These are phyloP conservation scores for Nymphalis io DNA, from an alignment of 1,140 invertebrate genomes.

Conservation along the genomic window DNA sequence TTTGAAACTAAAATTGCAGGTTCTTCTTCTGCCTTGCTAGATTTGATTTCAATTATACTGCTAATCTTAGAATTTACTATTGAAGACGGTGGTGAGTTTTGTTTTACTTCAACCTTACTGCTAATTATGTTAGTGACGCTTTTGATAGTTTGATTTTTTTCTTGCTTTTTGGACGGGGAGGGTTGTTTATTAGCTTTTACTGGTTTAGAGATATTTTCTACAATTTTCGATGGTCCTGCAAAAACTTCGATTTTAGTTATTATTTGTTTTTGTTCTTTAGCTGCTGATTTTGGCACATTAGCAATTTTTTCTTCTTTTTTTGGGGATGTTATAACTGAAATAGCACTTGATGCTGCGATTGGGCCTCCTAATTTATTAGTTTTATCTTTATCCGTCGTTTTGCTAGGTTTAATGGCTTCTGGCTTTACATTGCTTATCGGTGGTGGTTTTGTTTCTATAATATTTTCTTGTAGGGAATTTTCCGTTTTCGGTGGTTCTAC, in stretches of 20 bases:
- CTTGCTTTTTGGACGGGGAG: slow-evolving; percentile 56
- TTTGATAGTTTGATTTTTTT: slow-evolving; percentile 62
- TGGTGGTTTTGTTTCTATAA: slow-evolving; percentile 82
- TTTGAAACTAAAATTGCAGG: slow-evolving; percentile 82
- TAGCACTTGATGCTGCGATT: slow-evolving; percentile 65
- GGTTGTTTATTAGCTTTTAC: slow-evolving; percentile 60
- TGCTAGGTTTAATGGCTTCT: slow-evolving; percentile 82
- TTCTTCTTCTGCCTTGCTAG: slow-evolving; percentile 72
- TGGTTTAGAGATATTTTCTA: slow-evolving; percentile 62
- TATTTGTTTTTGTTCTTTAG: slow-evolving; percentile 77
- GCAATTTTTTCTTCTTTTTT: slow-evolving; percentile 75
- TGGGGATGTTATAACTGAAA: slow-evolving; percentile 74
- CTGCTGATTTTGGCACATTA: slow-evolving; percentile 67
- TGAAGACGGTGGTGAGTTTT: slow-evolving; percentile 55
- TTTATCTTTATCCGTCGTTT: slow-evolving; percentile 77
- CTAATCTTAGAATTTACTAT: slow-evolving; percentile 68
- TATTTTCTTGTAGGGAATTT: slow-evolving; percentile 73
- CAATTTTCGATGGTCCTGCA: slow-evolving; percentile 75
- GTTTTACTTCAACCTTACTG: slow-evolving; percentile 80
- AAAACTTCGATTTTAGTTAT: slow-evolving; percentile 83
- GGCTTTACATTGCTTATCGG: slow-evolving; percentile 68
- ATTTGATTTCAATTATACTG: slow-evolving; percentile 80
- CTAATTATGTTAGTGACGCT: slow-evolving; percentile 63
- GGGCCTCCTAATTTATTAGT: slow-evolving; percentile 63
- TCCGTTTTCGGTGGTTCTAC: slow-evolving; percentile 74